A percentile compares a stretch with the other conserved stretches of the same genome.
These are phyloP conservation scores for Chelonus formosanus DNA, from an alignment of 2,888 invertebrate species.

Conservation along the genomic window DNA sequence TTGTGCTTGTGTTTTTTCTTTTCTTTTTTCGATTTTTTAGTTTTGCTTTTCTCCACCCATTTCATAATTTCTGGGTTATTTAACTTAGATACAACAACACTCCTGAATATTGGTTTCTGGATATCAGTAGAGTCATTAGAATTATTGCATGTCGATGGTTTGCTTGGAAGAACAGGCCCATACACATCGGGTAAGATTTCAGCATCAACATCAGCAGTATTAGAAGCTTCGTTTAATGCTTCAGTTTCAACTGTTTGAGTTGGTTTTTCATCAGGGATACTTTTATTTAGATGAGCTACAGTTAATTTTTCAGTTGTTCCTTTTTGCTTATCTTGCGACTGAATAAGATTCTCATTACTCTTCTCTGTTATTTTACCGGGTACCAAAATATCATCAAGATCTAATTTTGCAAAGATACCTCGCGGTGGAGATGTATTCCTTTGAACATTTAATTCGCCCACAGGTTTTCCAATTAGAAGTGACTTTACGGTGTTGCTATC, in stretches of 20 bases:
- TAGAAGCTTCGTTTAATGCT: background rate
- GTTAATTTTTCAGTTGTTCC: background rate
- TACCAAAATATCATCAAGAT: conserved; percentile 68
- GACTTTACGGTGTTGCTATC: conserved; percentile 52
- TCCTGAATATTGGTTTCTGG: conserved; percentile 48
- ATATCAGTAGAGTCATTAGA: conserved; percentile 18
- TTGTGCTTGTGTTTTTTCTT: conserved; percentile 60
- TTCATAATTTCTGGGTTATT: conserved; percentile 39
- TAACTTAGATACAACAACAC: conserved; percentile 46
- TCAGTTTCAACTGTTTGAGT: conserved; percentile 2
- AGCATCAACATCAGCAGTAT: conserved; percentile 8
- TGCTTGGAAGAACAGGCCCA: conserved; percentile 71
- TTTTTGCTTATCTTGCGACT: background rate
- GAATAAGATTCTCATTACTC: background rate
- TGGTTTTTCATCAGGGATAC: background rate
- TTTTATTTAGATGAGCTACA: background rate
- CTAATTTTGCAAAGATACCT: conserved; percentile 76
- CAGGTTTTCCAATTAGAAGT: conserved; percentile 56
- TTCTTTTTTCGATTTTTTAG: conserved; percentile 57
- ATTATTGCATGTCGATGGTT: conserved; percentile 43
- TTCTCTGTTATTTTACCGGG: conserved; percentile 20
- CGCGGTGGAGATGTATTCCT: conserved; percentile 76
- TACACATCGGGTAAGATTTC: conserved; percentile 63
- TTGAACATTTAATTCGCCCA: conserved; percentile 68
- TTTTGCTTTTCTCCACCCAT: conserved; percentile 53